Evolutionary conservation across 2,797 vertebrate genomes (phyloP), one percentile per base, ranked within the genome.

Genomic region (Pithecia hirsuta): DNA sequence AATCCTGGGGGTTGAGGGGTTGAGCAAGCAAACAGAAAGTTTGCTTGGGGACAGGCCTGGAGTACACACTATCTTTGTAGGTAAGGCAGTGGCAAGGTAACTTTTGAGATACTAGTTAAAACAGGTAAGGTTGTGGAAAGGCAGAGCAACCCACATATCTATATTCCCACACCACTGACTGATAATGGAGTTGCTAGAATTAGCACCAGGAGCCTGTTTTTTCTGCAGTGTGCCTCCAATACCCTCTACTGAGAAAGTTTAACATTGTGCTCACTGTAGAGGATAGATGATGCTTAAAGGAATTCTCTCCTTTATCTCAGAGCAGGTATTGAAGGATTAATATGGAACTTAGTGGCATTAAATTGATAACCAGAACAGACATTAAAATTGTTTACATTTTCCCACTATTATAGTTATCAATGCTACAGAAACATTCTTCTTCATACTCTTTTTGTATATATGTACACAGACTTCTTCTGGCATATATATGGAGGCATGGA

Each of bases 351-450:
- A 85, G 79, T n/a, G 28, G 19, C 30, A 79, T 92, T 91, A 88
- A 74, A 78, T 50, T 92, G 72, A 59, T 89, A 79, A 72, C 48
- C 26, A 50, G 28, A 17, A 57, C 24, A 87, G 76, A 75, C 17
- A 70, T 96, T 91, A 81, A 81, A 50, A 57, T 91, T 91, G 7
- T 83, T 92, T 92, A 92, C 7, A 26, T 4, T 78, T 94, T 82
- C 59, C 91, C 5, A 50, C 59, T 52, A 0, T 82, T 70, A 36
- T 14, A 59, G 39, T 67, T 19, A 80, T 2, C 28, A 5, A 15
- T 64, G n/a, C 59, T 84, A 50, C 20, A n/a, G 64, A 89, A 41
- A 61, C 19, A 78, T 67, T 67, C 30, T 70, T 67, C 33, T 36
- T 55, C 22, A 80, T 55, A 55, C 70, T 86, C 12, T 70, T 87